Evolutionary conservation across 2,888 invertebrate genomes (phyloP), one percentile per base, ranked within the genome.

Genomic region (Drosophila tripunctata): DNA sequence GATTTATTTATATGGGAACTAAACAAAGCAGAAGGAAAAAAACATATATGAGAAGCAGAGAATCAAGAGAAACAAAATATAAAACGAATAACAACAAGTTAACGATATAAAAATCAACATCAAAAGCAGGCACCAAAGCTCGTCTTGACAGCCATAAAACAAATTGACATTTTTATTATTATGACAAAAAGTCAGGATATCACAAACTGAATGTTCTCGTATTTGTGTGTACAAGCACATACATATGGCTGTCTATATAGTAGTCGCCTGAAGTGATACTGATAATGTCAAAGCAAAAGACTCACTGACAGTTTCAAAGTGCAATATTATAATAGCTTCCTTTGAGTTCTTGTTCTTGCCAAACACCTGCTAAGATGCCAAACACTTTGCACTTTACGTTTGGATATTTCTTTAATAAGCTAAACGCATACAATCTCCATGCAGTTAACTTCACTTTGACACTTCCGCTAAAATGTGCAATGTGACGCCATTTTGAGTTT

Each of bases 151-250:
- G 67, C 75, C 74, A 84, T 81, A 84, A 80, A 81, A 78, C 73
- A 80, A 81, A 81, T 81, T 81, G 75, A 69, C 84, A 81, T 78
- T 80, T 81, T 81, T 84, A 81, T 81, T 81, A 74, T 84, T 75
- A 81, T 81, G 81, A 75, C 81, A 76, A 75, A 74, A 67, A 81
- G 81, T 75, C 81, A 81, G 81, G 81, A 80, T 67, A 83, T 80
- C 77, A 65, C 52, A 63, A 65, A 48, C 61, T 61, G 45, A 56
- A 57, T 52, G 43, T 54, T 27, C 45, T 14, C 17, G 27, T 22
- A 21, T 52, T 19, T 31, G 38, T n/a, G 31, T 14, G 15, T 22
- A 14, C 19, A 10, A n/a, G 6, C 22, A 2, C n/a, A 21, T 4
- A 19, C n/a, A 6, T n/a, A 10, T 47, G 22, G 8, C 10, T 10